Conservation (phyloP, 30 jellyfish, hydroid and myxozoan species). For the Hydractinia symbiolongicarpus region DNA sequence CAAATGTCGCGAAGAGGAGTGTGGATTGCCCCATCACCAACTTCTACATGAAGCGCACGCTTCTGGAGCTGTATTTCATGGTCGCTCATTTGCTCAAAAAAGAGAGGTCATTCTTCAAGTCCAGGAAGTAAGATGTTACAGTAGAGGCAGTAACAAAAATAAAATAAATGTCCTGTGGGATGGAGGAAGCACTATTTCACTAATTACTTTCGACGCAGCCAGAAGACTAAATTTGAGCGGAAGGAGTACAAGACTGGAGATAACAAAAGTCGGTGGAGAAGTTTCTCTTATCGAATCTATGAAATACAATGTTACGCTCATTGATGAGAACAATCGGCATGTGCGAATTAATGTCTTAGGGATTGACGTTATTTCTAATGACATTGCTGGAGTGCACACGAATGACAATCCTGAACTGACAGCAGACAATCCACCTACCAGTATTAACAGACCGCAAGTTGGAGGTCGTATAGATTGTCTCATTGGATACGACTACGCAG, state of each 20-base stretch:
- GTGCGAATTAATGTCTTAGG: conserved; percentile 40
- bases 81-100: no score
- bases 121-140: conserved; percentile 33
- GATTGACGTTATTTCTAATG: conserved; percentile 40
- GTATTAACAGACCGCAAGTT: conserved; percentile 26
- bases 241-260: conserved; percentile 21
- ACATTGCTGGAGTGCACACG: not conserved
- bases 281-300: conserved; percentile 34
- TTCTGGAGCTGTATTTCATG: conserved; percentile 4
- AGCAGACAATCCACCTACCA: conserved; percentile 24
- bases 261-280: conserved; percentile 55
- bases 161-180: conserved; percentile 35
- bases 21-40: conserved; percentile 1
- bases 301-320: conserved; percentile 23
- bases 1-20: not conserved
- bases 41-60: conserved; percentile 11
- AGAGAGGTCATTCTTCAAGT: conserved; percentile 1
- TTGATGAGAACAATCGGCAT: not conserved
- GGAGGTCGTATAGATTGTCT: conserved; percentile 40
- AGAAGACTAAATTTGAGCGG: conserved; percentile 37
- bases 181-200: conserved; percentile 19
- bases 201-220: conserved; percentile 27
- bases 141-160: not conserved
- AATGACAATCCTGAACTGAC: conserved; percentile 1
- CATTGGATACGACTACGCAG: conserved; percentile 60